A percentile compares a stretch with the other conserved stretches of the same genome.
phyloP scores from a whole-genome alignment of 2,888 invertebrate species.

The Caenorhabditis parvicauda region DNA sequence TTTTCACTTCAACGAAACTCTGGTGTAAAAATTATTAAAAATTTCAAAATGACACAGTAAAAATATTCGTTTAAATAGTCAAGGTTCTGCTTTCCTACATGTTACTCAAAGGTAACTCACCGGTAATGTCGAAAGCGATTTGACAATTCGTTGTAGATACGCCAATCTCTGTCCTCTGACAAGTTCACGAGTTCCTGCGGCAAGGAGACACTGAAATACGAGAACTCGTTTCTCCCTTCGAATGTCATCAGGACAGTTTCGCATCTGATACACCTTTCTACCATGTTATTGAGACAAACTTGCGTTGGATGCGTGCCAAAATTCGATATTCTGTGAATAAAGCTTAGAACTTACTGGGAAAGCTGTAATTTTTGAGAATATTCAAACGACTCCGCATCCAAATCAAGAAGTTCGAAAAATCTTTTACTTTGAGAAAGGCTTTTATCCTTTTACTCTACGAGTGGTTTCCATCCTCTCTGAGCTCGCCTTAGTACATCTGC shows the following conservation, averaged over 20 bases:
- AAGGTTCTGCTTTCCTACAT: not conserved
- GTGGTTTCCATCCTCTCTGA: no score
- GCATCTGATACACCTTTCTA: not conserved
- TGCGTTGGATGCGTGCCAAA: no score
- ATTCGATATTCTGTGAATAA: no score
- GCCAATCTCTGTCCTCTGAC: slow-evolving; percentile 43
- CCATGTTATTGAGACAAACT: no score
- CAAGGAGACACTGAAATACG: slow-evolving; percentile 49
- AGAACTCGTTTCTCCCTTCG: not conserved
- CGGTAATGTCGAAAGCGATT: slow-evolving; percentile 45
- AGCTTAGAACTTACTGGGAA: no score
- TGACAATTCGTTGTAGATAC: slow-evolving; percentile 54
- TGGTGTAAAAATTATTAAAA: no score
- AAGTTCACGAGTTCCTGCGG: slow-evolving; percentile 57
- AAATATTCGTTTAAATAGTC: not conserved
- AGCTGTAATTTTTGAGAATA: no score
- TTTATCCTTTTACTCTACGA: no score
- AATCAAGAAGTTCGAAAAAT: no score
- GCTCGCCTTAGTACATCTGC: no score
- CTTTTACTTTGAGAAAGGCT: no score
- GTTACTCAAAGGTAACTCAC: slow-evolving; percentile 5
- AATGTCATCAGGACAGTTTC: not conserved
- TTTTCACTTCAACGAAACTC: not conserved
- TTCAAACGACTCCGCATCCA: no score
- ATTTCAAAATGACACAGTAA: not conserved